Percentiles rank a stretch among this genome's conserved stretches.
Conservation (phyloP, 2,888 invertebrate species). For the Volucella zonaria region DNA sequence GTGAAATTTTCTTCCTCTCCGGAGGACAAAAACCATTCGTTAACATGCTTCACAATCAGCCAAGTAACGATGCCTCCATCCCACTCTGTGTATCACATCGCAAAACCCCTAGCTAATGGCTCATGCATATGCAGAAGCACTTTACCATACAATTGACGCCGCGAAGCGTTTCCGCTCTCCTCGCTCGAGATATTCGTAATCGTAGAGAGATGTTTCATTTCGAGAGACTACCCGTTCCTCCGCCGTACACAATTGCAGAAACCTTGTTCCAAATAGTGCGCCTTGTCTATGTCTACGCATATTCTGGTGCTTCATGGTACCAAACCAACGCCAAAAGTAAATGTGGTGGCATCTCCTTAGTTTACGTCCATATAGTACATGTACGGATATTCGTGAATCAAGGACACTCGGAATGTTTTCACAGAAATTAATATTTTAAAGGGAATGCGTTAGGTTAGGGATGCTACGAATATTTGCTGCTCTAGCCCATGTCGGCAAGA, state of each 20-base stretch:
- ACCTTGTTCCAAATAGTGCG: slow-evolving; percentile 54
- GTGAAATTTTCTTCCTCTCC: slow-evolving; percentile 50
- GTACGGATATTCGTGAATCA: slow-evolving; percentile 39
- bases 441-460: slow-evolving; percentile 40
- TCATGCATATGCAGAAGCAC: slow-evolving; percentile 72
- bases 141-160: slow-evolving; percentile 70
- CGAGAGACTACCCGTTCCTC: slow-evolving; percentile 15
- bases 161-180: slow-evolving; percentile 61
- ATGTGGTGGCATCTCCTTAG: slow-evolving; percentile 35
- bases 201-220: slow-evolving; percentile 57
- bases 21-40: slow-evolving; percentile 55
- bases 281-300: neutral
- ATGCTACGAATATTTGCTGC: neutral
- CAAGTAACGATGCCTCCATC: neutral
- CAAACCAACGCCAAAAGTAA: slow-evolving; percentile 36
- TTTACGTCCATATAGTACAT: neutral
- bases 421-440: slow-evolving; percentile 59
- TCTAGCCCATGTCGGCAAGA: neutral
- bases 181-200: slow-evolving; percentile 67
- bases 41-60: slow-evolving; percentile 41
- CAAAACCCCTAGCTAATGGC: slow-evolving; percentile 63
- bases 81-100: slow-evolving; percentile 21
- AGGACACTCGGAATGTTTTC: slow-evolving; percentile 57
- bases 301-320: neutral
- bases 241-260: slow-evolving; percentile 1